phyloP scores from a whole-genome alignment of 2,888 invertebrate genomes.

The Boloria selene region DNA sequence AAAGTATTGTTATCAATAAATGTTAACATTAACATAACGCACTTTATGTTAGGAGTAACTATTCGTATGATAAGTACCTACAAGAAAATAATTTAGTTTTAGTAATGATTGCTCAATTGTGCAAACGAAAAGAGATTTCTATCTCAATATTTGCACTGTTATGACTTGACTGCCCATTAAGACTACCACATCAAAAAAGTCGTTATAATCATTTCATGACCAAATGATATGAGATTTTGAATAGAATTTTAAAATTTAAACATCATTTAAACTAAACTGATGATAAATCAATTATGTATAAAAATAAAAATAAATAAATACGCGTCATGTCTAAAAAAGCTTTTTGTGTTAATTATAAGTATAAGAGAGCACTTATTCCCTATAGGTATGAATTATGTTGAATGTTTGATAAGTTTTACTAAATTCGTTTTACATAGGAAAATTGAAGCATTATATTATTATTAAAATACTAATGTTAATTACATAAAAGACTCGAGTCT shows the following conservation, averaged over 20 bases:
- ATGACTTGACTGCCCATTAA: constrained; percentile 19
- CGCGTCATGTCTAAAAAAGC: constrained; percentile 37
- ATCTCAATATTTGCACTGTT: constrained; percentile 19
- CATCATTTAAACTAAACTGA: constrained; percentile 8
- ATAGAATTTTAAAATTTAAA: constrained; percentile 27
- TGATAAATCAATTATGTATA: constrained; percentile 30
- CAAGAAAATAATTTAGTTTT: constrained; percentile 61
- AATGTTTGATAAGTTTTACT: neutral
- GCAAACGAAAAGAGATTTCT: constrained; percentile 47
- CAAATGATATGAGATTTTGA: constrained; percentile 13
- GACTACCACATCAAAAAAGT: neutral
- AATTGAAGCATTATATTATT: neutral
- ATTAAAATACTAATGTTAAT: neutral
- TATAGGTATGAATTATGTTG: neutral
- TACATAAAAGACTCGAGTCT: constrained; percentile 7
- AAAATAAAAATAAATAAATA: constrained; percentile 31
- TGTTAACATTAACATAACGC: neutral
- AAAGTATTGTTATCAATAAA: too few species aligned
- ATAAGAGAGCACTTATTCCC: neutral
- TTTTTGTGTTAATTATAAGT: constrained; percentile 19
- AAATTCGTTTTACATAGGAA: neutral
- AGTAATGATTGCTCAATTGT: constrained; percentile 78
- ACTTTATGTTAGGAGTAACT: constrained; percentile 42
- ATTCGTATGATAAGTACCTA: constrained; percentile 70
- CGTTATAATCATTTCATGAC: constrained; percentile 1